A percentile compares a stretch with the other conserved stretches of the same genome.
Evolutionary conservation across 2,888 invertebrate species (phyloP).

Genomic region (Rhamnusium bicolor): DNA sequence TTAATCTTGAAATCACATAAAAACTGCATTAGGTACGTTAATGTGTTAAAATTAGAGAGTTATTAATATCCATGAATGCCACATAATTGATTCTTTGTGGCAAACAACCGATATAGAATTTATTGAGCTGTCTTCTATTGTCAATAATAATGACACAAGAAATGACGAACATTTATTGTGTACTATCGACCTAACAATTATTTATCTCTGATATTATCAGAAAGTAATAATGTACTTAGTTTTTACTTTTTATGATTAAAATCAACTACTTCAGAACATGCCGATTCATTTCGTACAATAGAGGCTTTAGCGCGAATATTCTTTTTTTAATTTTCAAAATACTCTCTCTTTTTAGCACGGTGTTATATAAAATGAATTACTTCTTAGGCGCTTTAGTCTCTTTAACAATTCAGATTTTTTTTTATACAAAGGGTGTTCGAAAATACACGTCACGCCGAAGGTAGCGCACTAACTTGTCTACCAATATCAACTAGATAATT

Average conservation of each 20-base stretch:
- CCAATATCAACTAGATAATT: too few relatives aligned
- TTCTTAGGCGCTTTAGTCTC: too few relatives aligned
- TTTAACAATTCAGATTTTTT: too few relatives aligned
- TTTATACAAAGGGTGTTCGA: too few relatives aligned
- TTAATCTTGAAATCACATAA: background rate
- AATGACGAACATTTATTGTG: background rate
- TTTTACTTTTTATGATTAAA: background rate
- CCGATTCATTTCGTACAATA: background rate
- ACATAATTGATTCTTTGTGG: background rate
- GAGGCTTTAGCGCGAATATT: background rate
- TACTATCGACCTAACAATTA: background rate
- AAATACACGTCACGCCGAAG: too few relatives aligned
- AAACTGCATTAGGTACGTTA: background rate
- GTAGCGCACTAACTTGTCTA: too few relatives aligned
- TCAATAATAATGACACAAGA: background rate
- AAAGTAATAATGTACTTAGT: background rate
- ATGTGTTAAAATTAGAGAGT: background rate
- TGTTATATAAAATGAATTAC: background rate
- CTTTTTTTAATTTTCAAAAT: background rate
- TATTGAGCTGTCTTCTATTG: conserved; percentile 4
- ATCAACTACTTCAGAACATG: background rate
- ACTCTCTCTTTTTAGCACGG: background rate
- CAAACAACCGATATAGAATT: background rate
- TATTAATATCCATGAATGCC: background rate
- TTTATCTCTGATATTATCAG: conserved; percentile 6